Evolutionary conservation across 1,140 invertebrate species (phyloP).

Genomic region (Ceratoteleas bidentatus): DNA sequence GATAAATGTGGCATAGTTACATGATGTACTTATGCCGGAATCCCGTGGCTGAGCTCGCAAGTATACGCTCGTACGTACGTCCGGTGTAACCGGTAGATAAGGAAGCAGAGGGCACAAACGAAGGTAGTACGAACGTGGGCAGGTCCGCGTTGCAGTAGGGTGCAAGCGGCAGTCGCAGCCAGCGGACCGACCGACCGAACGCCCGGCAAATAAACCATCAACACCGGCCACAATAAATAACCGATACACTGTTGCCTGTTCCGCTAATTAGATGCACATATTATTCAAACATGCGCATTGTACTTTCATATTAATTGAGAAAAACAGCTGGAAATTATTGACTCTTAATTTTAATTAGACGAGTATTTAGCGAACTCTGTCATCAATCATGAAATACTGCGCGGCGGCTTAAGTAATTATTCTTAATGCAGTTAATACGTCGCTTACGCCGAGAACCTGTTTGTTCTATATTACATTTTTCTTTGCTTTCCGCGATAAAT

Average conservation of each 20-base stretch:
- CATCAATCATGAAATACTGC: constrained; percentile 48
- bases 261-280: constrained; percentile 54
- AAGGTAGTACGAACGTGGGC: too few species aligned
- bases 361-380: constrained; percentile 44
- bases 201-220: constrained; percentile 77
- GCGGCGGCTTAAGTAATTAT: constrained; percentile 28
- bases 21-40: constrained; percentile 55
- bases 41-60: constrained; percentile 11
- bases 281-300: constrained; percentile 35
- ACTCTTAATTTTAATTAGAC: constrained; percentile 61
- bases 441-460: constrained; percentile 39
- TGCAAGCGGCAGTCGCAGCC: constrained; percentile 45
- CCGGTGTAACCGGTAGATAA: constrained; percentile 55
- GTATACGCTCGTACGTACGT: constrained; percentile 16
- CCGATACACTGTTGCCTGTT: constrained; percentile 66
- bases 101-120: constrained; percentile 53
- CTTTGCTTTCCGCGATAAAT: constrained; percentile 29
- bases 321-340: constrained; percentile 59
- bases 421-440: constrained; percentile 47
- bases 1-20: constrained; percentile 53
- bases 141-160: constrained; percentile 45
- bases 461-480: constrained; percentile 39
- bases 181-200: constrained; percentile 69
- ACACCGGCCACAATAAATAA: constrained; percentile 77
- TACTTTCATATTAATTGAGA: constrained; percentile 49